Conservation (phyloP, 1,140 invertebrate genomes). For the Phortica variegata region DNA sequence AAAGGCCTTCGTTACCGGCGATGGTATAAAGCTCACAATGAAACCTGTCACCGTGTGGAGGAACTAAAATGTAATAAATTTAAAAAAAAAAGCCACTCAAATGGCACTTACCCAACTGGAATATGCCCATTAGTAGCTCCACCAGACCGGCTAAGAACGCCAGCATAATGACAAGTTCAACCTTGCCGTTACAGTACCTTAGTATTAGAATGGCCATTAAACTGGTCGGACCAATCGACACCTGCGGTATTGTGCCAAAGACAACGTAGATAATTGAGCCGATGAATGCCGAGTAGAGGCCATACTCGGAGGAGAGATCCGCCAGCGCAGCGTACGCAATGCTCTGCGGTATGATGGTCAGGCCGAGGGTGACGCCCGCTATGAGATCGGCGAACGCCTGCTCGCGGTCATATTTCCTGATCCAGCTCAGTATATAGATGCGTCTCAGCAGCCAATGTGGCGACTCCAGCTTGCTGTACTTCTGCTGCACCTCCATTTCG, state of each 20-base stretch:
- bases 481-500: slow-evolving; percentile 35
- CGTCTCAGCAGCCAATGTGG: slow-evolving; percentile 47
- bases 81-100: background rate
- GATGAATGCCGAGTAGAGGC: slow-evolving; percentile 53
- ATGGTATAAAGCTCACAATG: slow-evolving; percentile 91
- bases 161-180: slow-evolving; percentile 74
- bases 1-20: slow-evolving; percentile 90
- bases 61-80: no score
- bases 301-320: slow-evolving; percentile 69
- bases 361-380: slow-evolving; percentile 76
- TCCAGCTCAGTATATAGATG: slow-evolving; percentile 65
- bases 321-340: slow-evolving; percentile 80
- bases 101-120: slow-evolving; percentile 38
- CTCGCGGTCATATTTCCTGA: slow-evolving; percentile 64
- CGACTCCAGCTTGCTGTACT: slow-evolving; percentile 36
- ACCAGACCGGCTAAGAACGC: slow-evolving; percentile 75
- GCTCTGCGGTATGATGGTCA: slow-evolving; percentile 82
- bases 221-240: slow-evolving; percentile 87
- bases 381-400: slow-evolving; percentile 67
- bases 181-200: slow-evolving; percentile 71
- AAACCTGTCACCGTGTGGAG: slow-evolving; percentile 85
- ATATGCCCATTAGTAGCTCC: slow-evolving; percentile 73
- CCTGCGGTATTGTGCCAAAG: slow-evolving; percentile 87
- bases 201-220: slow-evolving; percentile 76
- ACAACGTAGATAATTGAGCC: slow-evolving; percentile 83